These are phyloP conservation scores for Gibbula magus DNA, from an alignment of 2,888 invertebrate genomes.

Conservation along the genomic window DNA sequence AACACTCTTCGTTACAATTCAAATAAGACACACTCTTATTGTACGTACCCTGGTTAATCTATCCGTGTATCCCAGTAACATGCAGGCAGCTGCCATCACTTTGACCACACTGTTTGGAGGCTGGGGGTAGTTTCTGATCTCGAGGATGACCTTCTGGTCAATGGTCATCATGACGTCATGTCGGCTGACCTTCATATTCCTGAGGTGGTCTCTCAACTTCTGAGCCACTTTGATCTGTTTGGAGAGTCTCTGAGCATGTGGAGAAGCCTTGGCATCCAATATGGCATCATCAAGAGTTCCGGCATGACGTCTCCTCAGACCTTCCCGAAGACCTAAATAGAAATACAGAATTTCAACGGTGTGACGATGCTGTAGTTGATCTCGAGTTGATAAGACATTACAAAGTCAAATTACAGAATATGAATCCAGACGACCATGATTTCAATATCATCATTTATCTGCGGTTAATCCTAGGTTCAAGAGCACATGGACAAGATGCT, in stretches of 20 bases:
- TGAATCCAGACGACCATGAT: no score
- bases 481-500: no score
- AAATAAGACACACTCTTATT: no score
- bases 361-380: no score
- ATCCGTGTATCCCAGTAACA: constrained; percentile 64
- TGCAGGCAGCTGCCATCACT: constrained; percentile 65
- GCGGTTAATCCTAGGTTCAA: no score
- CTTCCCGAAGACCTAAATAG: constrained; percentile 50
- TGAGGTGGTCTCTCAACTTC: constrained; percentile 54
- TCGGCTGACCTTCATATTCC: constrained; percentile 54
- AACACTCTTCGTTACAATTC: no score
- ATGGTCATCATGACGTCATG: constrained; percentile 62
- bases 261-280: constrained; percentile 44
- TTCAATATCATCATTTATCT: no score
- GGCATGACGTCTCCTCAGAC: constrained; percentile 50
- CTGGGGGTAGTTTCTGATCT: constrained; percentile 64
- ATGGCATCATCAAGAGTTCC: constrained; percentile 51
- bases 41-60: constrained; percentile 50
- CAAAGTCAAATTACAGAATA: no score
- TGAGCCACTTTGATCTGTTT: constrained; percentile 54
- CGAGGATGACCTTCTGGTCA: constrained; percentile 67
- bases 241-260: constrained; percentile 46
- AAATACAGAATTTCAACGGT: no score
- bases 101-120: constrained; percentile 64
- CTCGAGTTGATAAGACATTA: no score